Base-by-base conservation (phyloP, 1,140 invertebrate species). In the Drosophila mayri region DNA sequence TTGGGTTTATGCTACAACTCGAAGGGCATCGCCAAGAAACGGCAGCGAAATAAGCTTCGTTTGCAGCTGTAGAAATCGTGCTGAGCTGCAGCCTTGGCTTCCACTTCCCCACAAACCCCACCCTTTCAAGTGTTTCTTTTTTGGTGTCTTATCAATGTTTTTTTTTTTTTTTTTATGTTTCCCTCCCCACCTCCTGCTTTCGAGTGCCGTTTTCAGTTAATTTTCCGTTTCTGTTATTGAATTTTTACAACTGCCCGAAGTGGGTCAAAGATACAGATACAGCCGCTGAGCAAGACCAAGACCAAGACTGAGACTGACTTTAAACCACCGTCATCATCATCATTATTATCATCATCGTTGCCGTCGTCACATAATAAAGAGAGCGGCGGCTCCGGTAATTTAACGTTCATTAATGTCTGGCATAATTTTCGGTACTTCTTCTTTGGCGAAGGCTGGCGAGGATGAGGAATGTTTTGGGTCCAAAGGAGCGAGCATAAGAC, bases 151-250 rank as follows among this genome's bases (percentile, higher is more conserved):
- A 87, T 87, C 84, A 87, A 83, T 88, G 76, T 66, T 76, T 22
- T n/a, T n/a, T n/a, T n/a, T n/a, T n/a, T n/a, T n/a, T n/a, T n/a
- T n/a, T n/a, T n/a, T n/a, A n/a, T n/a, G n/a, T n/a, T n/a, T 3
- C 22, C 22, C 22, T 22, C 22, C 25, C 25, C 25, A 3, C 25
- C 25, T 5, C 25, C 25, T 4, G 67, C 77, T 71, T 79, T 77
- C 77, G 77, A 85, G 79, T 88, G 73, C 82, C 80, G 80, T 88
- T 88, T 87, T 87, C 85, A 80, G 84, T 84, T 87, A 88, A 87
- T 87, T 87, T 87, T 88, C 84, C 84, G 76, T 88, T 84, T 75
- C 62, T 83, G 76, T 87, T 87, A 87, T 87, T 87, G 84, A 88
- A 87, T 87, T 87, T 87, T 86, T 86, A 86, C 83, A 86, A 86